Evolutionary conservation across 2,113 vertebrate species (phyloP).

Genomic region (Nothocercus julius): DNA sequence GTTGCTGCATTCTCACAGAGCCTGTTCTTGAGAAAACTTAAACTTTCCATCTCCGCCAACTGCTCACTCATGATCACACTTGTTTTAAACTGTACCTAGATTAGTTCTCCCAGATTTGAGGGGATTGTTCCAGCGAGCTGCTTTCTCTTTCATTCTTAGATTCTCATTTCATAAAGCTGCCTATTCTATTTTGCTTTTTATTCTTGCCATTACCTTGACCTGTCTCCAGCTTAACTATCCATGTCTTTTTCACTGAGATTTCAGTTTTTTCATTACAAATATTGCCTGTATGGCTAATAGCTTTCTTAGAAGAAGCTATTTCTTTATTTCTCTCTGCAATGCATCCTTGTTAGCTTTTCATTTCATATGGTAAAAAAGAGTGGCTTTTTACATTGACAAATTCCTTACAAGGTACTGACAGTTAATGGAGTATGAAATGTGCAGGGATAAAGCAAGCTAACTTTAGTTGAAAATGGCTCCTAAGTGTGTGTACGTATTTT

Average conservation of each 20-base stretch:
- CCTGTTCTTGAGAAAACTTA: background rate
- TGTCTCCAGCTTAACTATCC: background rate
- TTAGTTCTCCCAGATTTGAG: background rate
- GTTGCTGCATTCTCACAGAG: background rate
- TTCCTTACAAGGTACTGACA: background rate
- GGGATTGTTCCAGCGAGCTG: background rate
- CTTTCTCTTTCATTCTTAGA: background rate
- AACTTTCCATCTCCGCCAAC: background rate
- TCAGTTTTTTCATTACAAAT: background rate
- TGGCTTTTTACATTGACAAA: background rate
- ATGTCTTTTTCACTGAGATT: background rate
- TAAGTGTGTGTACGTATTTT: background rate
- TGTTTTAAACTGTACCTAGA: background rate
- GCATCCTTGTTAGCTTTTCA: background rate
- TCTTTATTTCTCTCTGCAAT: background rate
- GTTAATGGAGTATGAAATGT: background rate
- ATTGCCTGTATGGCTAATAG: background rate
- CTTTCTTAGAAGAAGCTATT: background rate
- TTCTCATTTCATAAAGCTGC: background rate
- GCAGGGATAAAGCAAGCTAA: background rate
- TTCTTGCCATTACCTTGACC: background rate
- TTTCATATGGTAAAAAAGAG: background rate
- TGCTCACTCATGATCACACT: background rate
- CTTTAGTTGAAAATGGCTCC: background rate
- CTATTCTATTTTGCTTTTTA: background rate